These are phyloP conservation scores for Tinamus major DNA, from an alignment of 2,797 vertebrate species.

Conservation along the genomic window DNA sequence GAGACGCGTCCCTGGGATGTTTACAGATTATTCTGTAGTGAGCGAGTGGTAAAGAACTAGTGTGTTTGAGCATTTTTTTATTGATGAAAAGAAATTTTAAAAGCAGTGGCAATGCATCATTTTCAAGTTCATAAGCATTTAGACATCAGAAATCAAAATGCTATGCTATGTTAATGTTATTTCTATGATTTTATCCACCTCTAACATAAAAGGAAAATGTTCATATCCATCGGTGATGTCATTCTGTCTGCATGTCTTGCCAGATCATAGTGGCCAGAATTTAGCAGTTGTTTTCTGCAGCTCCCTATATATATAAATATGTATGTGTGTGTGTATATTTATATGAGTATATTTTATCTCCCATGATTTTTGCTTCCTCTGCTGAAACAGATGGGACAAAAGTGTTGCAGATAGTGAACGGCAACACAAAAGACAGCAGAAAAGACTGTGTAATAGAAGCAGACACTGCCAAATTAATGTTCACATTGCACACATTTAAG, in stretches of 20 bases:
- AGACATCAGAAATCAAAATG: background rate
- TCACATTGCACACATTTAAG: background rate
- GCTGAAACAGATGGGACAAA: constrained; percentile 43
- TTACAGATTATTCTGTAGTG: background rate
- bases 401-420: no score
- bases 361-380: constrained; percentile 39
- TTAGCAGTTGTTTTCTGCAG: background rate
- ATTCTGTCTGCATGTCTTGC: background rate
- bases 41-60: background rate
- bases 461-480: constrained; percentile 25
- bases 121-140: background rate
- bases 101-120: background rate
- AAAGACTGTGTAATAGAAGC: background rate
- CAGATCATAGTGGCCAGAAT: constrained; percentile 1
- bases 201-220: background rate
- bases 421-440: constrained; percentile 37
- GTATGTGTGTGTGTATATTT: background rate
- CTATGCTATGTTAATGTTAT: background rate
- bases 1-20: background rate
- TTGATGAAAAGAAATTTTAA: background rate
- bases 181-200: background rate
- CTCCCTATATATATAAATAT: background rate
- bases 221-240: background rate
- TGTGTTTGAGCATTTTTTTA: background rate
- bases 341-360: background rate